Evolutionary conservation across 1,140 invertebrate species (phyloP).

Genomic region (Bombyx mandarina): DNA sequence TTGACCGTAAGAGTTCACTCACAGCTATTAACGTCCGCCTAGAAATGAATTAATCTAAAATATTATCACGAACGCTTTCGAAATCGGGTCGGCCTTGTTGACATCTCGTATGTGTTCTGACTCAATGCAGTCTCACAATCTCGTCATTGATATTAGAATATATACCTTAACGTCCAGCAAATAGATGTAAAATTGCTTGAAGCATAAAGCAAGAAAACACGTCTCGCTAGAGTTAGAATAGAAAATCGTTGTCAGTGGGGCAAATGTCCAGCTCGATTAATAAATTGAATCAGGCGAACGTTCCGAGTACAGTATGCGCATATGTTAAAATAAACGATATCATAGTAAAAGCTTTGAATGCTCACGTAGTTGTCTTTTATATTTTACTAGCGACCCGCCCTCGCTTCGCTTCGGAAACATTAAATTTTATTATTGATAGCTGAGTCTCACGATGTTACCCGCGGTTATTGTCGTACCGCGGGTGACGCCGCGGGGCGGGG

Average conservation of each 20-base stretch:
- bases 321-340: constrained; percentile 56
- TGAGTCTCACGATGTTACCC: too few relatives aligned
- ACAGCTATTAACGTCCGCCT: constrained; percentile 30
- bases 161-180: constrained; percentile 22
- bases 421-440: too few relatives aligned
- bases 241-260: constrained; percentile 63
- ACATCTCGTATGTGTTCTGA: constrained; percentile 46
- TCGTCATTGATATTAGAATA: constrained; percentile 22
- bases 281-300: constrained; percentile 69
- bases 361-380: too few relatives aligned
- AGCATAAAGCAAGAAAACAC: constrained; percentile 30
- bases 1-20: too few relatives aligned
- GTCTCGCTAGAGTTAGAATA: constrained; percentile 58
- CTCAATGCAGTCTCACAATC: constrained; percentile 50
- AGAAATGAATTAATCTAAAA: constrained; percentile 55
- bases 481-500: too few relatives aligned
- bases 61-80: constrained; percentile 46
- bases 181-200: constrained; percentile 30
- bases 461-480: too few relatives aligned
- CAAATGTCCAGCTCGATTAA: constrained; percentile 69
- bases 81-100: constrained; percentile 51
- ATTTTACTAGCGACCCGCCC: too few relatives aligned
- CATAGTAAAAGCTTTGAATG: neutral
- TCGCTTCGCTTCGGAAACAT: too few relatives aligned
- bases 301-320: constrained; percentile 61